Conservation (phyloP, 2,888 invertebrate species). For the Andrena praecox region DNA sequence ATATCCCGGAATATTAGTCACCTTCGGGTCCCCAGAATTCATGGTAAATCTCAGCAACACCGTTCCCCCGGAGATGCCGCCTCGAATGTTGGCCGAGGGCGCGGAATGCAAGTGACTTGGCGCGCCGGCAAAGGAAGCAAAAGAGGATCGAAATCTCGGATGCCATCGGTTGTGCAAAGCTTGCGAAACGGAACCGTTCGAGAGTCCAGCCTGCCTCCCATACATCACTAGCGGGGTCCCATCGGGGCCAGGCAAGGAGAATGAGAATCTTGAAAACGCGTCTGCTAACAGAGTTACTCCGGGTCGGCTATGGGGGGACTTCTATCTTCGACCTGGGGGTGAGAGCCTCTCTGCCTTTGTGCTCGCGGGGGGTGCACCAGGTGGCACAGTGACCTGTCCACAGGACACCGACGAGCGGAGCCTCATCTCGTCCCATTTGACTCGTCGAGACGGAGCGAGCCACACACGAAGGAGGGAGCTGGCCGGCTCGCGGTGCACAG, state of each 20-base stretch:
- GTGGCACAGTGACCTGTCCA: conserved; percentile 48
- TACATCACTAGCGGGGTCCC: conserved; percentile 4
- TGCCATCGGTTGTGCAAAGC: conserved; percentile 34
- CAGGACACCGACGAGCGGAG: conserved; percentile 16
- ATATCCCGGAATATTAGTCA: neutral
- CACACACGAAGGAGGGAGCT: conserved; percentile 51
- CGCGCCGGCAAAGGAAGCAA: conserved; percentile 40
- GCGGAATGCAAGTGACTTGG: conserved; percentile 42
- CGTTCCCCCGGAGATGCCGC: conserved; percentile 8
- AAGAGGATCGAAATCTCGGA: conserved; percentile 44
- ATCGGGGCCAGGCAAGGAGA: neutral
- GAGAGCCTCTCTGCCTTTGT: conserved; percentile 6
- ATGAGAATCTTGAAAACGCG: conserved; percentile 26
- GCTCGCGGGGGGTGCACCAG: conserved; percentile 23
- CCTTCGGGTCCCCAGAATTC: neutral
- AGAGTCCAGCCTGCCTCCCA: neutral
- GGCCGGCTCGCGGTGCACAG: neutral
- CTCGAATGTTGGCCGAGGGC: conserved; percentile 30
- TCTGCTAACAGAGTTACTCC: neutral
- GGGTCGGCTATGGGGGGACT: too few relatives aligned
- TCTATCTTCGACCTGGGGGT: conserved; percentile 1
- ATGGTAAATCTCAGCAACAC: conserved; percentile 5
- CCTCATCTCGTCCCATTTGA: conserved; percentile 33
- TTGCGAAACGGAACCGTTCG: conserved; percentile 16
- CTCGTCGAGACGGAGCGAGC: conserved; percentile 43